Percentiles rank a stretch among this genome's conserved stretches.
Conservation (phyloP, 1,140 invertebrate genomes). For the Oryzaephilus surinamensis region DNA sequence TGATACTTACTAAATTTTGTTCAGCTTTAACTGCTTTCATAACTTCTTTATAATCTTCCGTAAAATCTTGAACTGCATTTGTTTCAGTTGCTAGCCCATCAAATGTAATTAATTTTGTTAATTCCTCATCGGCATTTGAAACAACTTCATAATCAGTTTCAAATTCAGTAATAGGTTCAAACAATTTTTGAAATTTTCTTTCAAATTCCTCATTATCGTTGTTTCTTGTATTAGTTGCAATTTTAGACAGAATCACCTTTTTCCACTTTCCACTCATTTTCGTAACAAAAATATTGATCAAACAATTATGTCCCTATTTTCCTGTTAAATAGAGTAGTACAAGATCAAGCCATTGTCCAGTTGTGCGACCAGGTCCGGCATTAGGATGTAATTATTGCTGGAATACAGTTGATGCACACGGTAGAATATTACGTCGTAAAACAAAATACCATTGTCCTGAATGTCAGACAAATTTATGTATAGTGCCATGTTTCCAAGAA, state of each 20-base stretch:
- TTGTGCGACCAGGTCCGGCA: constrained; percentile 65
- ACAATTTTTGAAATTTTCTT: constrained; percentile 2
- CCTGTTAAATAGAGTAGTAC: constrained; percentile 26
- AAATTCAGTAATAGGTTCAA: too few species aligned
- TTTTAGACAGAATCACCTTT: too few species aligned
- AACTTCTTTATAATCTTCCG: too few species aligned
- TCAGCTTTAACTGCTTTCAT: too few species aligned
- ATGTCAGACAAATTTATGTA: constrained; percentile 76
- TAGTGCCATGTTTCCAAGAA: constrained; percentile 76
- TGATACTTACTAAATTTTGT: too few species aligned
- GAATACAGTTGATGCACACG: constrained; percentile 73
- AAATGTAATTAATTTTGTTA: too few species aligned
- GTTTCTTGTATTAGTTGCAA: too few species aligned
- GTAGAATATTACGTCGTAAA: constrained; percentile 67
- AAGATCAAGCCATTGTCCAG: constrained; percentile 60
- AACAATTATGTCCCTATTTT: constrained; percentile 4
- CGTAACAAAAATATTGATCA: constrained; percentile 1
- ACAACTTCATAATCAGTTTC: too few species aligned
- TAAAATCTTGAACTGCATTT: too few species aligned
- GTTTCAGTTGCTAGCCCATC: too few species aligned
- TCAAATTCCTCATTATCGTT: too few species aligned
- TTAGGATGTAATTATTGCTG: constrained; percentile 79
- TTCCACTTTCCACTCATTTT: not conserved
- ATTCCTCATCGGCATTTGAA: too few species aligned
- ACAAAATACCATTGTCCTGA: constrained; percentile 82